phyloP scores from a whole-genome alignment of 2,797 vertebrate genomes.

The Rhinella marina region DNA sequence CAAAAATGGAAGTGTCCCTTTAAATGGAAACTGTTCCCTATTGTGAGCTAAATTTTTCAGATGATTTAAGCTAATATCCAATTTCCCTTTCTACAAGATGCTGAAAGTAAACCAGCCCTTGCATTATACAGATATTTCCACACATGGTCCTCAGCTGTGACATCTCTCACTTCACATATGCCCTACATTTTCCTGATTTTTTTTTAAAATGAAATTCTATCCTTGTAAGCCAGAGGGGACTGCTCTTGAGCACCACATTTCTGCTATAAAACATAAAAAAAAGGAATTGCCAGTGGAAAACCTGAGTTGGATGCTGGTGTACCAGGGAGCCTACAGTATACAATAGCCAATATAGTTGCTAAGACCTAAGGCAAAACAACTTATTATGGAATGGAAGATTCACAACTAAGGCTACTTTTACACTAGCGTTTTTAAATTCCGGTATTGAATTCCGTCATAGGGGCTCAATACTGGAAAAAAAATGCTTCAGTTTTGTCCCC shows the following conservation, averaged over 20 bases:
- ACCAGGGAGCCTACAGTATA: background rate
- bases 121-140: constrained; percentile 20
- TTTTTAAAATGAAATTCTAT: background rate
- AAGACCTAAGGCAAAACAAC: background rate
- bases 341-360: background rate
- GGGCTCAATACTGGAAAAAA: too few relatives aligned
- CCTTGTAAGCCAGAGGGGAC: background rate
- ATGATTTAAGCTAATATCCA: constrained; percentile 10
- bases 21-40: background rate
- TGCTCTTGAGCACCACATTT: background rate
- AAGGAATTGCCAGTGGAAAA: background rate
- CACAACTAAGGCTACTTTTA: too few relatives aligned
- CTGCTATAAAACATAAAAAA: background rate
- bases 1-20: too few relatives aligned
- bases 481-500: too few relatives aligned
- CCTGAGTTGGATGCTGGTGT: background rate
- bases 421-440: too few relatives aligned
- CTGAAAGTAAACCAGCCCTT: background rate
- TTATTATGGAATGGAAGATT: background rate
- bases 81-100: constrained; percentile 19
- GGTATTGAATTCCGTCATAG: too few relatives aligned
- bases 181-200: background rate
- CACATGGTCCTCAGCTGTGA: constrained; percentile 33
- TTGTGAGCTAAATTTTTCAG: background rate
- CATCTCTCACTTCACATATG: constrained; percentile 30